Conservation (phyloP, 2,888 invertebrate genomes). For the Xiphydria camelus region DNA sequence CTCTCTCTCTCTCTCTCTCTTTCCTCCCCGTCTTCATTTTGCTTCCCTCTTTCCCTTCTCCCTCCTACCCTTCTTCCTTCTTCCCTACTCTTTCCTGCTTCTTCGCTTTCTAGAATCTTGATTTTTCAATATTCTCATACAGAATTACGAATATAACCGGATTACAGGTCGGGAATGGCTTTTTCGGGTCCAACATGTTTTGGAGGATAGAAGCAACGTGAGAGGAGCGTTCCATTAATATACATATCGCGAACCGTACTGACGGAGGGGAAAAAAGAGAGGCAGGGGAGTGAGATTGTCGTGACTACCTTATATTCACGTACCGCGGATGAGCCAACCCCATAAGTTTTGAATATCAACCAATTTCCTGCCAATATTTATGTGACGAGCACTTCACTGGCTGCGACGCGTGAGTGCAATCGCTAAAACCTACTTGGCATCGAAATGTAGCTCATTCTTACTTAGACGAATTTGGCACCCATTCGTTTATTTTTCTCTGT, state of each 20-base stretch:
- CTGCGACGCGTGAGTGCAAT: constrained; percentile 51
- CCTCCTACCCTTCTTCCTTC: too few relatives aligned
- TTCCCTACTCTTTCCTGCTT: too few relatives aligned
- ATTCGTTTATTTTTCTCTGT: too few relatives aligned
- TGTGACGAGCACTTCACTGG: constrained; percentile 45
- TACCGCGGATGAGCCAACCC: constrained; percentile 31
- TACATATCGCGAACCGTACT: constrained; percentile 34
- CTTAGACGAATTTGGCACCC: too few relatives aligned
- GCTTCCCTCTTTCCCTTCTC: too few relatives aligned
- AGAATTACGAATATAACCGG: constrained; percentile 42
- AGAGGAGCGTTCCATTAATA: constrained; percentile 39
- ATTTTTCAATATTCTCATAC: constrained; percentile 48
- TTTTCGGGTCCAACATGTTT: constrained; percentile 28
- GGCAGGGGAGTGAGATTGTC: too few relatives aligned
- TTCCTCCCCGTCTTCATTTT: too few relatives aligned
- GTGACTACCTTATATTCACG: too few relatives aligned
- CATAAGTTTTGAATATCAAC: constrained; percentile 53
- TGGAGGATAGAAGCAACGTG: neutral
- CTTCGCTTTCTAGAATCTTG: constrained; percentile 23
- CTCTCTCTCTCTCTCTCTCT: constrained; percentile 7
- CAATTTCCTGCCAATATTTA: constrained; percentile 52
- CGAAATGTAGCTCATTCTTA: too few relatives aligned
- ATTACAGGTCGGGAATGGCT: constrained; percentile 47
- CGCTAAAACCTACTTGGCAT: constrained; percentile 46
- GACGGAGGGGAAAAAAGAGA: neutral